These are phyloP conservation scores for Ochropleura plecta DNA, from an alignment of 2,888 invertebrate species.

Conservation along the genomic window DNA sequence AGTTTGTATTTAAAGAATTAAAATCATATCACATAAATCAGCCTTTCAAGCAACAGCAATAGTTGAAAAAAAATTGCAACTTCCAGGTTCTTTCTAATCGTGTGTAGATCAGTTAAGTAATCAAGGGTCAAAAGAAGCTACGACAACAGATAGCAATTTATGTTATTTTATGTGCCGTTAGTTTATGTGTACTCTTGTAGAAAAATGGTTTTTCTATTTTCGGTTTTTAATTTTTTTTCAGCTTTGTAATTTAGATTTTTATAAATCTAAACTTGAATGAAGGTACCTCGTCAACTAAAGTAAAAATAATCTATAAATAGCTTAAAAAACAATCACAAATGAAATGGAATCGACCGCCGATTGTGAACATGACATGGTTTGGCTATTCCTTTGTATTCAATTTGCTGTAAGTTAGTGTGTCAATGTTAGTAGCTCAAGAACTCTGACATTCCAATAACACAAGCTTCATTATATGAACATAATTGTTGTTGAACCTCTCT, in stretches of 20 bases:
- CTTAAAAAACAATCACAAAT: constrained; percentile 40
- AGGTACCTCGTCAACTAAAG: constrained; percentile 23
- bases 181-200: background rate
- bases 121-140: too few species aligned
- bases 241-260: background rate
- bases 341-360: constrained; percentile 21
- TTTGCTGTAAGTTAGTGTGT: constrained; percentile 57
- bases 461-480: background rate
- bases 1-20: too few species aligned
- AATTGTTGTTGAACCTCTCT: background rate
- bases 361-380: constrained; percentile 46
- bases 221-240: too few species aligned
- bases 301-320: constrained; percentile 21
- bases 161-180: background rate
- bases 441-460: background rate
- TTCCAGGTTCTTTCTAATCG: too few species aligned
- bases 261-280: background rate
- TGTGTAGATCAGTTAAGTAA: too few species aligned
- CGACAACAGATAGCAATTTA: too few species aligned
- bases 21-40: too few species aligned
- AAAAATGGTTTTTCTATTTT: background rate
- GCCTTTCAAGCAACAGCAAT: too few species aligned
- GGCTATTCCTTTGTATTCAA: constrained; percentile 27
- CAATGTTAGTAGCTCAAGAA: constrained; percentile 60
- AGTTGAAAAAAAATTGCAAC: too few species aligned